Base-by-base conservation (phyloP, 2,888 invertebrate species). In the Diarsia dahlii region DNA sequence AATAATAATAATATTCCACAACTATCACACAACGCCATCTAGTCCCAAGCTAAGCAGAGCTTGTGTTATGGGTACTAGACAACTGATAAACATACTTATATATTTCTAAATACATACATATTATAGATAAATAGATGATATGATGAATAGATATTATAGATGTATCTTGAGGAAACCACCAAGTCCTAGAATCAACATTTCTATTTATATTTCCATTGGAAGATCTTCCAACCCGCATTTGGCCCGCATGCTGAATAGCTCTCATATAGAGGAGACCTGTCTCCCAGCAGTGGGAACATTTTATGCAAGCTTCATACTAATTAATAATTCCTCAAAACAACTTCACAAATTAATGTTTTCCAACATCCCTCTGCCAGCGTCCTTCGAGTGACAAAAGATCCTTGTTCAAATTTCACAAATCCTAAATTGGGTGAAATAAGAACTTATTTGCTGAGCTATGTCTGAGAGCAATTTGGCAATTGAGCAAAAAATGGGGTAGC, bases 391-490 rank as follows among this genome's bases (percentile, higher is more conserved):
- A 23, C 56, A 56, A 56, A 23, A 56, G 23, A 56, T 56, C 5
- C 23, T 23, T 56, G 13, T 13, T 23, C 54, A 23, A 13, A 56
- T 23, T 46, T 62, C 15, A 18, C 46, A 52, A 78, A 66, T n/a
- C 8, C 56, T 64, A 52, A 74, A 64, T 68, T 60, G 68, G 68
- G 0, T 52, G 23, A 18, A 68, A 65, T 12, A 66, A 54, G 15
- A 74, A 65, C 34, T 64, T 54, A n/a, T 68, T 74, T 68, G 1
- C 34, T 58, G 20, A 74, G 28, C 13, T 67, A 13, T n/a, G 15
- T 2, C 56, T 48, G 39, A 28, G 46, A 54, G 67, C 46, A 48
- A 74, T 68, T 68, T 58, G 6, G 20, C 34, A 69, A 69, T 50
- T 65, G 39, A 13, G 23, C 28, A 56, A 68, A 80, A 68, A 28